Conservation (phyloP, 2,113 vertebrate species). For the Todiramphus chloris region DNA sequence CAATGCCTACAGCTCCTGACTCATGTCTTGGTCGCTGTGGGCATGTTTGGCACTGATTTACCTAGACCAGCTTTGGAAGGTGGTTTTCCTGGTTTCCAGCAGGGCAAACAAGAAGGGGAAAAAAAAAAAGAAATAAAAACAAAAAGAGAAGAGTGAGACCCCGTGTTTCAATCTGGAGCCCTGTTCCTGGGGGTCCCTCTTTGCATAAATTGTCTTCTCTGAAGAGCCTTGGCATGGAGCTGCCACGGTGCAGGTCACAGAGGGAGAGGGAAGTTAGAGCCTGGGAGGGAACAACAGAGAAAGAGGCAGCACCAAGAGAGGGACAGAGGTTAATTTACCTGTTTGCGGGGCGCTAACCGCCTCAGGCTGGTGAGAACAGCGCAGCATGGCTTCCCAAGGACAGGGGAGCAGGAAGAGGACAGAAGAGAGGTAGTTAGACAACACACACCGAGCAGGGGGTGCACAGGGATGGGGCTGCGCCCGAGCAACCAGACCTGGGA, state of each 20-base stretch:
- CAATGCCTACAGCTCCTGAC: not conserved
- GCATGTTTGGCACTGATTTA: not conserved
- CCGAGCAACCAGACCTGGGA: not conserved
- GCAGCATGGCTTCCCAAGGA: slow-evolving; percentile 58
- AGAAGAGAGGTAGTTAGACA: slow-evolving; percentile 72
- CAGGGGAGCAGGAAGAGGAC: slow-evolving; percentile 72
- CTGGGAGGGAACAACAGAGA: not conserved
- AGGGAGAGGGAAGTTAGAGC: not conserved
- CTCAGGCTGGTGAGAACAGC: slow-evolving; percentile 45
- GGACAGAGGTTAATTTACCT: slow-evolving; percentile 57
- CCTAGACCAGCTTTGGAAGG: not conserved
- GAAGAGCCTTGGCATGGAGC: not conserved
- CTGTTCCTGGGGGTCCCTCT: not conserved
- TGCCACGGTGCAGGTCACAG: not conserved
- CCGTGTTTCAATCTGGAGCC: not conserved
- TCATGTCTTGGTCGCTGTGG: not conserved
- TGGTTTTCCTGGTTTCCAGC: not conserved
- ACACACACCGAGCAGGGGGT: not conserved
- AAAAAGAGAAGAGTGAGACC: not conserved
- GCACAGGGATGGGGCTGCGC: not conserved
- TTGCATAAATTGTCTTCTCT: not conserved
- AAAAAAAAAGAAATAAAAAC: too few relatives aligned
- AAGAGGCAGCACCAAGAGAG: not conserved
- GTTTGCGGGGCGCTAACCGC: slow-evolving; percentile 46
- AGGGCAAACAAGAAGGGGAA: not conserved